Evolutionary conservation across 2,797 vertebrate genomes (phyloP).

Genomic region (Megaceryle alcyon): DNA sequence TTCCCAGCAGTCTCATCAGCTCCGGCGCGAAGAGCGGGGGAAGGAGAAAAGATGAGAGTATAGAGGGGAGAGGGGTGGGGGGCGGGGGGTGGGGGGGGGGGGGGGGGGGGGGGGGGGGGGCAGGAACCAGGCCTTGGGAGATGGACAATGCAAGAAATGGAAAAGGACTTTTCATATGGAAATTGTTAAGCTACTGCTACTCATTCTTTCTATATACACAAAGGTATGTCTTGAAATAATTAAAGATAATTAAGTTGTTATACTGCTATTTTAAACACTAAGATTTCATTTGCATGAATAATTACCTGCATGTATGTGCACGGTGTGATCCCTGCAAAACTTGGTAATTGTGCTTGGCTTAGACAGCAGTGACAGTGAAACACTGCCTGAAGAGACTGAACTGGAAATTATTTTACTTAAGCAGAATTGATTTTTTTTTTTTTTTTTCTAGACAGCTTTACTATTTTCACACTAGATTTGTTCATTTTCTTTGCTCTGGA

Average conservation of each 20-base stretch:
- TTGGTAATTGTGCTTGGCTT: background rate
- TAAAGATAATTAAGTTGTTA: constrained; percentile 13
- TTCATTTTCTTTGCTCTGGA: background rate
- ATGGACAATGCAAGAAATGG: background rate
- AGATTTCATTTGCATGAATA: constrained; percentile 35
- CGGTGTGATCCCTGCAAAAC: background rate
- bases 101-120: no score
- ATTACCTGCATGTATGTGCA: constrained; percentile 8
- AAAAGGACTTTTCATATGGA: background rate
- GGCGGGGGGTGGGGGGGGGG: no score
- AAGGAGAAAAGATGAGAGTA: no score
- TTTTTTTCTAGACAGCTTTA: background rate
- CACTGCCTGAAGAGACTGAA: background rate
- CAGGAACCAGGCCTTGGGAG: background rate
- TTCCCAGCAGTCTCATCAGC: no score
- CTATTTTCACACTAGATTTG: background rate
- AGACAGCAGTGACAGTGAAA: background rate
- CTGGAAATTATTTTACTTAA: background rate
- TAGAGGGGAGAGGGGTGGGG: no score
- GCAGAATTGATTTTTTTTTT: background rate
- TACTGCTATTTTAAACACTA: background rate
- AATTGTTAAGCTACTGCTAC: background rate
- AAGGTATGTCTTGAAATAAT: background rate
- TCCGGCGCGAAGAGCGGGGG: no score
- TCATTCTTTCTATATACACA: background rate